Evolutionary conservation across 2,888 invertebrate genomes (phyloP), one percentile per base, ranked within the genome.

Genomic region (Gnatocerus cornutus): DNA sequence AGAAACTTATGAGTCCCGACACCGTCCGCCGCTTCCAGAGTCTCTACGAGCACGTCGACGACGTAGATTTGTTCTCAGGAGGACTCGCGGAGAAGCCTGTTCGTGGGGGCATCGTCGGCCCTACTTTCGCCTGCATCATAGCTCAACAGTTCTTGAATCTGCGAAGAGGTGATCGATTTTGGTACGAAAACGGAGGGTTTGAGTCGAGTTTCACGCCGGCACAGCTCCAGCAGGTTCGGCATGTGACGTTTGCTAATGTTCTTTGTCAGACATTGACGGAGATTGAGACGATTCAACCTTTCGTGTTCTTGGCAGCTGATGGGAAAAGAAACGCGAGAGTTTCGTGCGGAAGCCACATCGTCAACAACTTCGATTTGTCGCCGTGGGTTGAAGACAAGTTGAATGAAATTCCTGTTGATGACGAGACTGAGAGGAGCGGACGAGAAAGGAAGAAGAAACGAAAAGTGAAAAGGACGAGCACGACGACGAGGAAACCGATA

Each of bases 71-170:
- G 0, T 96, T 94, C 80, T 90, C 94, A 0, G 96, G 92, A 6
- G 95, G 93, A 0, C 88, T 96, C 80, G 91, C 94, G 0, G 96
- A 96, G 79, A 89, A 91, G 37, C 93, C 95, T 0, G 91, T 96
- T 0, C 85, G 90, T 0, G 93, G 93, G 0, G 95, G 93, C 0
- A 84, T 95, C 1, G 93, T 96, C 0, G 96, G 96, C 0, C 95
- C 95, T 0, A 94, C 94, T 0, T 95, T 96, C 77, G 94, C 94
- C 27, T 96, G 96, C 80, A 93, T 96, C 63, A 92, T 96, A 48
- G 95, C 94, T 0, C 93, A 94, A 78, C 95, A 95, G 83, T 96
- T 96, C 80, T 87, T 90, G 7, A 92, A 93, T 79, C 85, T 94
- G 0, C 89, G 93, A 0, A 91, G 90, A 80, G 94, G 94, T 9